phyloP scores from a whole-genome alignment of 2,888 invertebrate genomes.

The Eristalis pertinax region DNA sequence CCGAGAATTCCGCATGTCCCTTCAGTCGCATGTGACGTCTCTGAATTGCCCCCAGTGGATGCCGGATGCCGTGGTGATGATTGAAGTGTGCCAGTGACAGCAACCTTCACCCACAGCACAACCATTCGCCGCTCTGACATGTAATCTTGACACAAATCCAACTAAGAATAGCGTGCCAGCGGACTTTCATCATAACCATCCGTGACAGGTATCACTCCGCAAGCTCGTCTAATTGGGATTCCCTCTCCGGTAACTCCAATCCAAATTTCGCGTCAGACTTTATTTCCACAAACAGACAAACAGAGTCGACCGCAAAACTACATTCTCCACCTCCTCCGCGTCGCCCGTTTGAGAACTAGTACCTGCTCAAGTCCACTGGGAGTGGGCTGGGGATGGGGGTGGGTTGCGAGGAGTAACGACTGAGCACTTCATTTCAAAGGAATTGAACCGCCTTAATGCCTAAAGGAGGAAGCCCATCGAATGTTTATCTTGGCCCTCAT shows the following conservation, averaged over 20 bases:
- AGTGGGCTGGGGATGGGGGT: neutral
- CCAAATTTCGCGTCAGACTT: neutral
- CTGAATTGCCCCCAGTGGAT: neutral
- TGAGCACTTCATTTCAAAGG: neutral
- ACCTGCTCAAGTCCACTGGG: neutral
- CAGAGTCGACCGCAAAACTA: neutral
- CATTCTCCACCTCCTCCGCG: no score
- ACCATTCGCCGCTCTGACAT: neutral
- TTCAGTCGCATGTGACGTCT: no score
- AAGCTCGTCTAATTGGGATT: neutral
- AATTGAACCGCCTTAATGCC: neutral
- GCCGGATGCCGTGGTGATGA: neutral
- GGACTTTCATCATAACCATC: neutral
- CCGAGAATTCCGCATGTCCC: neutral
- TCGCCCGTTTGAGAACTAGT: no score
- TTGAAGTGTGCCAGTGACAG: neutral
- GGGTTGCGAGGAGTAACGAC: no score
- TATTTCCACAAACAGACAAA: neutral
- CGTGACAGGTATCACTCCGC: neutral
- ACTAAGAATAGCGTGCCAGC: neutral
- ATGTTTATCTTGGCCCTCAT: conserved; percentile 7
- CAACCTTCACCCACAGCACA: neutral
- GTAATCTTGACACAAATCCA: neutral
- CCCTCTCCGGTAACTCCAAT: neutral
- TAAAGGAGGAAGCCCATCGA: neutral